Conservation (phyloP, 2,113 vertebrate species). For the Phainopepla nitens region DNA sequence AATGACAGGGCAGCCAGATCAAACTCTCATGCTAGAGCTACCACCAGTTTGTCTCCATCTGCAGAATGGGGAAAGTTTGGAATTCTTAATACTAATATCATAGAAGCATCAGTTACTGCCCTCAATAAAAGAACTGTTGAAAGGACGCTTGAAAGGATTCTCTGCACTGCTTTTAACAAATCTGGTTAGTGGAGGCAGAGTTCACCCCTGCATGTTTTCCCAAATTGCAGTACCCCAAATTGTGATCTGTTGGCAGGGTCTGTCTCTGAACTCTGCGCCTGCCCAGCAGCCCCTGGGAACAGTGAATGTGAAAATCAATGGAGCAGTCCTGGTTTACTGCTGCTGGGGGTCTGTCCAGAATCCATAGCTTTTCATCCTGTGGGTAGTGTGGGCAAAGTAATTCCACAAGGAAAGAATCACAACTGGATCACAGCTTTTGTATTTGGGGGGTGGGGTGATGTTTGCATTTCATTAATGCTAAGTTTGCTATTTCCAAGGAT, state of each 20-base stretch:
- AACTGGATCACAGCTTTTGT: background rate
- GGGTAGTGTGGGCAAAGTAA: background rate
- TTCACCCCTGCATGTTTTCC: background rate
- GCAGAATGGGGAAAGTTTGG: background rate
- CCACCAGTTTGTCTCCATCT: background rate
- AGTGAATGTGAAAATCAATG: background rate
- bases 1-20: background rate
- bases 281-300: background rate
- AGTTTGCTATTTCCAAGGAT: constrained; percentile 51
- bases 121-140: background rate
- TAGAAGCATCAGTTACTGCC: background rate
- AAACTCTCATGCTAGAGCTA: background rate
- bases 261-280: background rate
- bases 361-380: background rate
- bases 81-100: background rate
- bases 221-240: background rate
- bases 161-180: background rate
- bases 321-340: background rate
- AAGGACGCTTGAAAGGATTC: background rate
- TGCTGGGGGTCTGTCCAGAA: background rate
- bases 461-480: constrained; percentile 37
- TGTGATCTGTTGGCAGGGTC: background rate
- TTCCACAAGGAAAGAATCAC: background rate
- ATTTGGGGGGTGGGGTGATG: accelerated
- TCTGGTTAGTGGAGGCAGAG: background rate